Percentiles rank a stretch among this genome's conserved stretches.
phyloP scores from a whole-genome alignment of 1,140 invertebrate species.

The Heliconius melpomene region DNA sequence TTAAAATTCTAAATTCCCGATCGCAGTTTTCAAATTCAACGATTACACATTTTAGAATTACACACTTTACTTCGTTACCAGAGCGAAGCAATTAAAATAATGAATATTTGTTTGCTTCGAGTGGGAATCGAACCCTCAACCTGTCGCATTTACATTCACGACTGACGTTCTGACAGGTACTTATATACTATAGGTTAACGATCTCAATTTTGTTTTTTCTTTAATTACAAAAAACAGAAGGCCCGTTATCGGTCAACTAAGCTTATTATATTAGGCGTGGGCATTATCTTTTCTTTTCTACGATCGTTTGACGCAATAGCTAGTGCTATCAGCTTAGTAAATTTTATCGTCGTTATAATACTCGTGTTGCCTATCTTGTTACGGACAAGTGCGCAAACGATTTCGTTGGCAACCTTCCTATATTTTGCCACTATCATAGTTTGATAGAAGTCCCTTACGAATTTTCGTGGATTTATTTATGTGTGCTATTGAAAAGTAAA shows the following conservation, averaged over 20 bases:
- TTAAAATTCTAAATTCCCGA: background rate
- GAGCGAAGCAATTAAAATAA: too few relatives aligned
- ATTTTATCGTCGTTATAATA: background rate
- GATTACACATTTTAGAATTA: background rate
- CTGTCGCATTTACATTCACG: too few relatives aligned
- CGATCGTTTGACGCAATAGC: slow-evolving; percentile 5
- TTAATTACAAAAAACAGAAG: background rate
- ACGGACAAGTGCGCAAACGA: background rate
- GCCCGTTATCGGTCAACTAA: background rate
- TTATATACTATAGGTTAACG: background rate
- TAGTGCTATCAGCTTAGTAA: slow-evolving; percentile 7
- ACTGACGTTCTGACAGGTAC: too few relatives aligned
- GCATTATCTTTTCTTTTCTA: slow-evolving; percentile 8
- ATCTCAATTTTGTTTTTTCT: background rate
- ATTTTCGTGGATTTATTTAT: too few relatives aligned
- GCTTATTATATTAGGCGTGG: slow-evolving; percentile 1
- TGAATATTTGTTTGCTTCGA: too few relatives aligned
- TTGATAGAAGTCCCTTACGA: background rate
- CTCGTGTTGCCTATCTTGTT: background rate
- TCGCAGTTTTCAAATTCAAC: background rate
- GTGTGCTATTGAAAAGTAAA: too few relatives aligned
- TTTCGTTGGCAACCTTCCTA: background rate
- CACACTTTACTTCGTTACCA: too few relatives aligned
- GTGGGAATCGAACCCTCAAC: too few relatives aligned
- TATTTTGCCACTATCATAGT: background rate